Conservation (phyloP, 2,888 invertebrate genomes). For the Synergus gifuensis region DNA sequence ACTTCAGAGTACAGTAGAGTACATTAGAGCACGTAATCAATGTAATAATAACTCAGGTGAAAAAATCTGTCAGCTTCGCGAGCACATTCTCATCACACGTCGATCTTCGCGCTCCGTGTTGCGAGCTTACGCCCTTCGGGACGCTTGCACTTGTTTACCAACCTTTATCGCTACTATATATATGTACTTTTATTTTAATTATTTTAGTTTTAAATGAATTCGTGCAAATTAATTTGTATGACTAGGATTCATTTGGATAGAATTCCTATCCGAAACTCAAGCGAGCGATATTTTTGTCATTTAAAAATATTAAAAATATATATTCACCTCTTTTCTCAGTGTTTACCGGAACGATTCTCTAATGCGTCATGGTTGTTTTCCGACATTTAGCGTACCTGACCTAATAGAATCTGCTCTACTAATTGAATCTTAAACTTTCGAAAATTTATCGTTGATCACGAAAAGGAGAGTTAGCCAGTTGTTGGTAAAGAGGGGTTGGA, state of each 20-base stretch:
- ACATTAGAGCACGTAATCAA: neutral
- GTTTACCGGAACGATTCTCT: neutral
- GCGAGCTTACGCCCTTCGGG: too few relatives aligned
- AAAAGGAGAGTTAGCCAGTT: neutral
- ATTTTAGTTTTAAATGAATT: neutral
- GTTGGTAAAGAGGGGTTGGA: neutral
- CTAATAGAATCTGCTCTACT: slow-evolving; percentile 35
- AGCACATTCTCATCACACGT: too few relatives aligned
- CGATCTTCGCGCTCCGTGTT: too few relatives aligned
- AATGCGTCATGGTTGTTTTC: neutral
- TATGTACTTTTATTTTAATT: too few relatives aligned
- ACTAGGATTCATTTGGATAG: too few relatives aligned
- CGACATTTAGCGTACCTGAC: neutral
- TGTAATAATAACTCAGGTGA: neutral
- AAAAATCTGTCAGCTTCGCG: too few relatives aligned
- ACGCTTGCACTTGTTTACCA: too few relatives aligned
- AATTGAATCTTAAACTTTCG: slow-evolving; percentile 51
- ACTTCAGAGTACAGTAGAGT: neutral
- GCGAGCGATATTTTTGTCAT: neutral
- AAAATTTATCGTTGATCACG: slow-evolving; percentile 46
- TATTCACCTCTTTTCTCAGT: neutral
- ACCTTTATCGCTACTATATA: too few relatives aligned
- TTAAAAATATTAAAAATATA: neutral
- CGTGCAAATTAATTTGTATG: neutral
- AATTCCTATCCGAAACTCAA: too few relatives aligned